These are phyloP conservation scores for Endomychus coccineus DNA, from an alignment of 2,888 invertebrate species.

Conservation along the genomic window DNA sequence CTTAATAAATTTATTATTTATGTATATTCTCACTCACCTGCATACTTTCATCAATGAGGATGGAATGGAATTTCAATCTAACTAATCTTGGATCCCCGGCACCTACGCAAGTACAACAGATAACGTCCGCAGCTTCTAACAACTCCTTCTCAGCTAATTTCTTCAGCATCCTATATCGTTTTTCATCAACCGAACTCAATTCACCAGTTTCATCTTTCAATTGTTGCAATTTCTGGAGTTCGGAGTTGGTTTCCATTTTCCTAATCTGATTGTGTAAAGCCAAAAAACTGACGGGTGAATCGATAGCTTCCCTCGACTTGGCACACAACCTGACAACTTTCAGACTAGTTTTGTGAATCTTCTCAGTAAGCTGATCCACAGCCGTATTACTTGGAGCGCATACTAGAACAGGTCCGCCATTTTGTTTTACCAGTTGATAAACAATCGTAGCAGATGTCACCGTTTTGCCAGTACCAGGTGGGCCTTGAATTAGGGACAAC, in stretches of 20 bases:
- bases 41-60: conserved; percentile 92
- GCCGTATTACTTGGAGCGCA: conserved; percentile 99
- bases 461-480: conserved; percentile 97
- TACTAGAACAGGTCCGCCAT: conserved; percentile 89
- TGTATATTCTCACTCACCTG: no score
- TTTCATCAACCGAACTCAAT: conserved; percentile 90
- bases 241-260: conserved; percentile 87
- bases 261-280: conserved; percentile 96
- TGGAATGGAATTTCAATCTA: conserved; percentile 89
- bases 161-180: conserved; percentile 83
- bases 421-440: conserved; percentile 93
- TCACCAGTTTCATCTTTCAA: conserved; percentile 98
- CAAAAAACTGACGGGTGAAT: conserved; percentile 93
- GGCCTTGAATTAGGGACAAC: conserved; percentile 93
- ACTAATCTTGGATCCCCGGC: conserved; percentile 94
- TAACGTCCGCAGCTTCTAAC: conserved; percentile 93
- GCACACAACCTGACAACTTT: conserved; percentile 92
- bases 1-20: no score
- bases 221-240: conserved; percentile 90
- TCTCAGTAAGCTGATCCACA: conserved; percentile 97
- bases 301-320: conserved; percentile 96
- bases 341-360: conserved; percentile 94
- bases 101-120: conserved; percentile 98
- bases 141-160: conserved; percentile 86
- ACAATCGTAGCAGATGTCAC: conserved; percentile 99